Conservation (phyloP, 2,797 vertebrate species). For the Amphiprion clarkii region DNA sequence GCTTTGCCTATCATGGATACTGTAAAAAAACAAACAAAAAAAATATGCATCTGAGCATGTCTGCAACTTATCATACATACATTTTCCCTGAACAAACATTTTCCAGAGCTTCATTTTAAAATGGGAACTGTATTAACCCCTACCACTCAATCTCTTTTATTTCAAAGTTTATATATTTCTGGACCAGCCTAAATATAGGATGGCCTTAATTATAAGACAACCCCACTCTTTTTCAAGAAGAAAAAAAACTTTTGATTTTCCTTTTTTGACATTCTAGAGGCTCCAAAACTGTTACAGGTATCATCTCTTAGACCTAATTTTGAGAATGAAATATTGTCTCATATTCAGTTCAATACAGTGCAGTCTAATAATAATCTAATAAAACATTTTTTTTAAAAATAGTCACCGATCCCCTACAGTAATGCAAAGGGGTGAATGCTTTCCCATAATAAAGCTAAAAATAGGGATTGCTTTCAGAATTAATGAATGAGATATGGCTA, state of each 20-base stretch:
- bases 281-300: no score
- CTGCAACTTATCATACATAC: neutral
- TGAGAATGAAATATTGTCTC: neutral
- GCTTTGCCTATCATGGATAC: conserved; percentile 6
- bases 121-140: neutral
- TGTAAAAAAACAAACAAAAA: neutral
- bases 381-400: neutral
- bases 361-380: conserved; percentile 7
- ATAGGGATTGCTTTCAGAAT: neutral
- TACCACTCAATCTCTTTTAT: conserved; percentile 10
- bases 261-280: neutral
- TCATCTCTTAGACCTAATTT: neutral
- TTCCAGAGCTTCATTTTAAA: conserved; percentile 20
- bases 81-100: conserved; percentile 12
- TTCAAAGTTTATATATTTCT: conserved; percentile 8
- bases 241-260: neutral
- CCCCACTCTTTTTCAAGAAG: no score
- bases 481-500: conserved; percentile 1
- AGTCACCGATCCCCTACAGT: neutral
- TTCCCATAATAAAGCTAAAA: neutral
- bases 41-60: neutral
- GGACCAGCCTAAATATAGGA: neutral
- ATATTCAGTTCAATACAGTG: neutral
- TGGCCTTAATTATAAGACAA: no score
- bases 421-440: neutral